Conservation (phyloP, 2,113 vertebrate species). For the Falcunculus frontatus region DNA sequence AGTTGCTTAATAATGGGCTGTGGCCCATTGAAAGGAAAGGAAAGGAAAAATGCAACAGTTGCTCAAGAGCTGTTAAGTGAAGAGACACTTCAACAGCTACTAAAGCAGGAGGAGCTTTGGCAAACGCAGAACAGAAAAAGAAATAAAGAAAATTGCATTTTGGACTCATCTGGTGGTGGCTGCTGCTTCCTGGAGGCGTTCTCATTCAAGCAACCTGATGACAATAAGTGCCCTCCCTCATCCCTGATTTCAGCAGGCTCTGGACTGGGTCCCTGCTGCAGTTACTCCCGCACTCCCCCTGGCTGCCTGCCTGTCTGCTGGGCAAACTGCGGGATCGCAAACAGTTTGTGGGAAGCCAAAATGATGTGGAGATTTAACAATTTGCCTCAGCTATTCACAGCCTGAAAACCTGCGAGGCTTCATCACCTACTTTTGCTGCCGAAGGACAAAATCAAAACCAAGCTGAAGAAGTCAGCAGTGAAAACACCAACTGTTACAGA, state of each 20-base stretch:
- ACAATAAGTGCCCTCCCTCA: background rate
- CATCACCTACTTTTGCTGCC: background rate
- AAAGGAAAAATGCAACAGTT: constrained; percentile 9
- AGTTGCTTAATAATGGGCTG: constrained; percentile 38
- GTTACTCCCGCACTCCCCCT: rapidly evolving
- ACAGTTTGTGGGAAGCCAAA: rapidly evolving
- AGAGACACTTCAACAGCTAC: background rate
- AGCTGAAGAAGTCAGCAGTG: background rate
- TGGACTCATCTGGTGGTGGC: background rate
- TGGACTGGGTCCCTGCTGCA: background rate
- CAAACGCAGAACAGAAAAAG: background rate
- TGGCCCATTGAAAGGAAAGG: background rate
- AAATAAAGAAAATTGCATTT: background rate
- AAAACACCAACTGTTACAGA: background rate
- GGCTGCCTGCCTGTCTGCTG: rapidly evolving
- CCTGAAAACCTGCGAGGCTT: background rate
- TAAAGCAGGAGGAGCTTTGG: background rate
- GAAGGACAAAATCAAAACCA: background rate
- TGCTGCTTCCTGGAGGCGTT: background rate
- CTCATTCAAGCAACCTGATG: background rate
- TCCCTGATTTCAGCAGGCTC: background rate
- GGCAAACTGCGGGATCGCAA: background rate
- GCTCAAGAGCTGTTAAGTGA: constrained; percentile 7
- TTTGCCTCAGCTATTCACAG: background rate
- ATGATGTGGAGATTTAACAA: rapidly evolving